phyloP scores from a whole-genome alignment of 2,888 invertebrate genomes.

The Calameuta pallipes region DNA sequence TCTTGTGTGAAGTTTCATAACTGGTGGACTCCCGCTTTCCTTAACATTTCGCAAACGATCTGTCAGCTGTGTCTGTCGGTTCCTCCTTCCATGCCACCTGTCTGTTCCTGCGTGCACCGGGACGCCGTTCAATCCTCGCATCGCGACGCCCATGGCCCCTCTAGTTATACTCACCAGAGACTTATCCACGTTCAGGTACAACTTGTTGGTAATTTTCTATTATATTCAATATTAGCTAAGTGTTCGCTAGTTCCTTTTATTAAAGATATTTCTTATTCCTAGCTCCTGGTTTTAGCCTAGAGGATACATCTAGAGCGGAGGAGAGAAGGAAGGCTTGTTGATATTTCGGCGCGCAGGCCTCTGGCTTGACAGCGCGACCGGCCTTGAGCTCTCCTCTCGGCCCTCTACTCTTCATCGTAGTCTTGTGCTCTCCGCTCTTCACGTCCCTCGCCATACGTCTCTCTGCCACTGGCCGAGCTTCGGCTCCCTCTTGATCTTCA shows the following conservation, averaged over 20 bases:
- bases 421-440: slow-evolving; percentile 27
- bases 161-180: not conserved
- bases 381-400: slow-evolving; percentile 55
- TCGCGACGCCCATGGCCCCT: not conserved
- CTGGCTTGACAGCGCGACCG: slow-evolving; percentile 59
- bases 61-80: slow-evolving; percentile 34
- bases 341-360: slow-evolving; percentile 52
- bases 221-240: not conserved
- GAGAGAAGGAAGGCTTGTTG: slow-evolving; percentile 45
- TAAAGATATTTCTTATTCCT: not conserved
- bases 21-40: slow-evolving; percentile 25
- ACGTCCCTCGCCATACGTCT: not conserved
- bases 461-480: slow-evolving; percentile 8
- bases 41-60: slow-evolving; percentile 37
- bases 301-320: slow-evolving; percentile 1
- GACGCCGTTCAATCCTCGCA: not conserved
- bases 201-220: not conserved
- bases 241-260: not conserved
- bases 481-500: slow-evolving; percentile 15
- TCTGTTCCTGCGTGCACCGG: slow-evolving; percentile 20
- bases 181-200: not conserved
- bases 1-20: slow-evolving; percentile 34
- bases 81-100: slow-evolving; percentile 37
- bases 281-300: not conserved
- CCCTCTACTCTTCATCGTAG: slow-evolving; percentile 25